These are phyloP conservation scores for Dolichomitus sp. DNA, from an alignment of 2,888 invertebrate species.

Conservation along the genomic window DNA sequence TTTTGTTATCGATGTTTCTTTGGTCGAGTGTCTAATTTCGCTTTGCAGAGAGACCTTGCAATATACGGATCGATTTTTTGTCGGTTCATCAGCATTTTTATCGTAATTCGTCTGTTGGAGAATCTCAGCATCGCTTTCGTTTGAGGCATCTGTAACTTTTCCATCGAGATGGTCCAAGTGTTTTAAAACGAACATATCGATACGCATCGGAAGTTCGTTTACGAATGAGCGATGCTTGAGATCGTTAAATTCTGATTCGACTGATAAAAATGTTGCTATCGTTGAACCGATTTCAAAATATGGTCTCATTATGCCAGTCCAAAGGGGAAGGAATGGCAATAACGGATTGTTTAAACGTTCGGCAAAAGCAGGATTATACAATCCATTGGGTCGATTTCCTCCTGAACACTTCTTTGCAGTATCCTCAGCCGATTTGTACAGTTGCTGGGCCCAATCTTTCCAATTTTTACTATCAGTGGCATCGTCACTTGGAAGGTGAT, in stretches of 20 bases:
- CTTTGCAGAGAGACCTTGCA: too few species aligned
- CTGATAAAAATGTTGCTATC: slow-evolving; percentile 66
- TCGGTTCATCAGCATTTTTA: too few species aligned
- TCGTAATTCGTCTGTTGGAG: too few species aligned
- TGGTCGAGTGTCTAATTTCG: too few species aligned
- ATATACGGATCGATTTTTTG: too few species aligned
- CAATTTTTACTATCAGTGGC: slow-evolving; percentile 46
- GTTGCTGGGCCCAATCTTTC: slow-evolving; percentile 55
- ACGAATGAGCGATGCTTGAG: slow-evolving; percentile 57
- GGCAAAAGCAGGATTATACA: slow-evolving; percentile 57
- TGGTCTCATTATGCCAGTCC: slow-evolving; percentile 65
- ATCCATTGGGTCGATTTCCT: slow-evolving; percentile 50
- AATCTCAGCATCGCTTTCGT: neutral
- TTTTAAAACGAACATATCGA: slow-evolving; percentile 63
- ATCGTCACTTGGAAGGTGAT: neutral
- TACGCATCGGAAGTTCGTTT: slow-evolving; percentile 60
- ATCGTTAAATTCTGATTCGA: slow-evolving; percentile 64
- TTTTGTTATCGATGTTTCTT: too few species aligned
- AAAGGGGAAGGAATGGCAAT: slow-evolving; percentile 56
- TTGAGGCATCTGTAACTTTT: slow-evolving; percentile 20
- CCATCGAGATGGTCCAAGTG: slow-evolving; percentile 66
- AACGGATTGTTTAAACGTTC: slow-evolving; percentile 43
- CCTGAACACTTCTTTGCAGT: neutral
- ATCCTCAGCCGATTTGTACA: slow-evolving; percentile 22
- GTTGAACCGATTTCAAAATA: slow-evolving; percentile 46